Evolutionary conservation across 2,113 vertebrate genomes (phyloP).

Genomic region (Scatophagus argus): DNA sequence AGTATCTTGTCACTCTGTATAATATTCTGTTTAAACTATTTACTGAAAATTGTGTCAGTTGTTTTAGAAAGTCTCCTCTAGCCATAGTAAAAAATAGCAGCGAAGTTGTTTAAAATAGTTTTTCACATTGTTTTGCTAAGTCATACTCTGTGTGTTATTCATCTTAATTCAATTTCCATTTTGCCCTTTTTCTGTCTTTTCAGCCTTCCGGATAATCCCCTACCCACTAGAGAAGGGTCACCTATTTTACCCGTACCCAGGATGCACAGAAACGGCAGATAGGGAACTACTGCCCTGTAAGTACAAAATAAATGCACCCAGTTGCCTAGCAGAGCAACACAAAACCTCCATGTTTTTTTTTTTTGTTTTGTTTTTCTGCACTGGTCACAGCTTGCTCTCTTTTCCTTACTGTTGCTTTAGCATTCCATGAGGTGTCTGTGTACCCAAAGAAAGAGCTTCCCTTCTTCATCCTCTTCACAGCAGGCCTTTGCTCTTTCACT

Average conservation of each 20-base stretch:
- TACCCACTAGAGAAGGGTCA: constrained; percentile 98
- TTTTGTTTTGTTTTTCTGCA: background rate
- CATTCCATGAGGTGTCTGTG: constrained; percentile 98
- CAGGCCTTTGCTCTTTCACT: constrained; percentile 97
- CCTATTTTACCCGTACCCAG: constrained; percentile 98
- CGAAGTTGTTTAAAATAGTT: background rate
- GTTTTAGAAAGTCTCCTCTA: background rate
- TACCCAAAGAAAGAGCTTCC: constrained; percentile 99
- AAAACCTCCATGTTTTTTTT: background rate
- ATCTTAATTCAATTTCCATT: background rate
- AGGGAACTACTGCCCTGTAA: constrained; percentile 97
- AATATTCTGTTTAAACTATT: background rate
- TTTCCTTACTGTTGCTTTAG: constrained; percentile 72
- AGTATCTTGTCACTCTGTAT: background rate
- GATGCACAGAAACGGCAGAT: constrained; percentile 98
- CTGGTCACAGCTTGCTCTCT: background rate
- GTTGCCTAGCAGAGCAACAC: no score
- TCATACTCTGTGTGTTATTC: background rate
- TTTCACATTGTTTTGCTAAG: background rate
- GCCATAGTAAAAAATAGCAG: background rate
- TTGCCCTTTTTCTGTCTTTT: constrained; percentile 12
- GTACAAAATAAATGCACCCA: constrained; percentile 58
- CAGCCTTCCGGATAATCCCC: constrained; percentile 98
- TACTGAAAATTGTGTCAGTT: background rate
- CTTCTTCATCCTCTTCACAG: constrained; percentile 99